Percentiles rank a stretch among this genome's conserved stretches.
phyloP scores from a whole-genome alignment of 2,888 invertebrate species.

The Gastracanthus pulcherrimus region DNA sequence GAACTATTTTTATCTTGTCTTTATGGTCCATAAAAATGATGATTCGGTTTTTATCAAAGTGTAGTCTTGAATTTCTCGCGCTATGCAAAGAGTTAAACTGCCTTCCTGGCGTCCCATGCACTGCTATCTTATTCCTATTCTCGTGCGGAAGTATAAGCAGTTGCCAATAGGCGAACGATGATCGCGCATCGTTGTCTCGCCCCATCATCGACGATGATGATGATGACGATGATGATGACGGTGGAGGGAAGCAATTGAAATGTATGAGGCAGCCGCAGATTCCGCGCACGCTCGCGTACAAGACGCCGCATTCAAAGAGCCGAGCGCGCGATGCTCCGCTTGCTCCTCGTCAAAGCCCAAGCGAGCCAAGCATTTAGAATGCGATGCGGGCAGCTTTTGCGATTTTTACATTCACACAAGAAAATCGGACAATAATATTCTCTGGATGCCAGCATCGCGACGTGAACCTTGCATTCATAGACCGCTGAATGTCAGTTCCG shows the following conservation, averaged over 20 bases:
- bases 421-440: background rate
- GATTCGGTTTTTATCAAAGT: no score
- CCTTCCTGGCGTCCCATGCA: no score
- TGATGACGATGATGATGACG: background rate
- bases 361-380: background rate
- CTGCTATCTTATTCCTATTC: no score
- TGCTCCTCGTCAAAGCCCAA: background rate
- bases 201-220: background rate
- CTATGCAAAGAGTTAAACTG: no score
- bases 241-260: background rate
- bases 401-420: background rate
- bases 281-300: background rate
- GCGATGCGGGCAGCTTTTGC: background rate
- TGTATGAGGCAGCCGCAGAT: background rate
- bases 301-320: conserved; percentile 5
- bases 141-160: no score
- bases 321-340: background rate
- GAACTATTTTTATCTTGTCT: no score
- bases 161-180: background rate
- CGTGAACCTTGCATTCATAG: background rate
- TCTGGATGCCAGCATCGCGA: background rate
- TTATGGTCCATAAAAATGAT: no score
- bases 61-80: no score
- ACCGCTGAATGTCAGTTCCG: background rate
- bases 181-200: background rate